A percentile compares a stretch with the other conserved stretches of the same genome.
These are phyloP conservation scores for Phylloscopus trochiloides DNA, from an alignment of 2,113 vertebrate genomes.

Conservation along the genomic window DNA sequence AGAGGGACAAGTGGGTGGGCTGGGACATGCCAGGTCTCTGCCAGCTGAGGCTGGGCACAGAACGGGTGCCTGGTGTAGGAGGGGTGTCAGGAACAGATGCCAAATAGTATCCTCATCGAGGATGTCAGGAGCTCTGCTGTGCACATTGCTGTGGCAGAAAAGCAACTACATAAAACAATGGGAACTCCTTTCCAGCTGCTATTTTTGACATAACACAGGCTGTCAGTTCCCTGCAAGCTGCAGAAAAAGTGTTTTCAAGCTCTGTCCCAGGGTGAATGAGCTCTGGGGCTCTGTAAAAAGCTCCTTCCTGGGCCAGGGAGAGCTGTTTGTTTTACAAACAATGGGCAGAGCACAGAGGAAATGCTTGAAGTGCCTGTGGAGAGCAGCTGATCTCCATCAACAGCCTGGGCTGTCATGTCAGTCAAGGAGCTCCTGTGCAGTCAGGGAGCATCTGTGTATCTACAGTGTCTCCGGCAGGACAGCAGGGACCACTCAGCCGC, in stretches of 20 bases:
- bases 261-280: not conserved
- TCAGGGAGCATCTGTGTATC: not conserved
- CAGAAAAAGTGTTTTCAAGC: not conserved
- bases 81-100: not conserved
- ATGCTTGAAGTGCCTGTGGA: not conserved
- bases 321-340: not conserved
- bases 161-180: not conserved
- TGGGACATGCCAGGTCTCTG: not conserved
- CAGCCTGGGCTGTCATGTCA: not conserved
- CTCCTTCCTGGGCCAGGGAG: not conserved
- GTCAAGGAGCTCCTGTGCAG: not conserved
- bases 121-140: not conserved
- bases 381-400: slow-evolving; percentile 8
- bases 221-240: not conserved
- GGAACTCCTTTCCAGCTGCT: not conserved
- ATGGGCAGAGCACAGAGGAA: slow-evolving; percentile 4
- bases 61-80: not conserved
- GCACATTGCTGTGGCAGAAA: not conserved
- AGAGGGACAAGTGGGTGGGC: not conserved
- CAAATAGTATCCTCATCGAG: not conserved
- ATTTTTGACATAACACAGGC: not conserved
- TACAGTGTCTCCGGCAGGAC: not conserved
- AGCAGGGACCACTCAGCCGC: not conserved
- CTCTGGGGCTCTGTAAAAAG: not conserved
- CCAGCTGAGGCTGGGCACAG: not conserved